Evolutionary conservation across 2,797 vertebrate species (phyloP).

Genomic region (Pyrocephalus nanus): DNA sequence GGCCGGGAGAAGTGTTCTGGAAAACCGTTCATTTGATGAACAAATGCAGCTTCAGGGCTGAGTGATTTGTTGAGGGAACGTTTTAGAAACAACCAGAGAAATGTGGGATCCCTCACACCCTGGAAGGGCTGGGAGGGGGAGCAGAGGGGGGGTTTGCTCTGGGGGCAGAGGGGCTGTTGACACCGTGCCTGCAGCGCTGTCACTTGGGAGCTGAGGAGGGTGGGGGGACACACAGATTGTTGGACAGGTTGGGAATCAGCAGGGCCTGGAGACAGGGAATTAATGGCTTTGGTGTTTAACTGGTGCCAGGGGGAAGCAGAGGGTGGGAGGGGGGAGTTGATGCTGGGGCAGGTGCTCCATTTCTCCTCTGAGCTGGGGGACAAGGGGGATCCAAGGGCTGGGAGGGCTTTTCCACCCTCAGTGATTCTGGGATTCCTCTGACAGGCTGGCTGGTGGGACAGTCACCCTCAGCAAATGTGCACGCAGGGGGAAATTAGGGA

Average conservation of each 20-base stretch:
- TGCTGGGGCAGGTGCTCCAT: neutral
- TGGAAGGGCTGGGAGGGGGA: neutral
- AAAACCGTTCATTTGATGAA: neutral
- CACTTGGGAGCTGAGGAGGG: neutral
- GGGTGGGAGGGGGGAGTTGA: neutral
- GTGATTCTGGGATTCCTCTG: neutral
- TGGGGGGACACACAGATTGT: accelerated
- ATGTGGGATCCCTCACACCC: neutral
- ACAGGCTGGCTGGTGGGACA: neutral
- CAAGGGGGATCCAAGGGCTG: neutral
- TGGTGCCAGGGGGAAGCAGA: neutral
- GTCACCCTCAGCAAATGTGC: neutral
- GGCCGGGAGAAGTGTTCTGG: neutral
- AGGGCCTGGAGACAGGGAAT: neutral
- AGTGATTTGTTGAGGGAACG: neutral
- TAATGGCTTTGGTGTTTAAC: neutral
- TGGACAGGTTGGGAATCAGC: neutral
- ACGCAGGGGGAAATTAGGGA: neutral
- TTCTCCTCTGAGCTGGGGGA: neutral
- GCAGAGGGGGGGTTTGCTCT: neutral
- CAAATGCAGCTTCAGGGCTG: neutral
- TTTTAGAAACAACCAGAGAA: neutral
- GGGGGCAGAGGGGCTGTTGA: neutral
- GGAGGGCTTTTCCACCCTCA: neutral
- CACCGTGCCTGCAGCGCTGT: neutral